Percentiles rank a stretch among this genome's conserved stretches.
Conservation (phyloP, 2,888 invertebrate species). For the Pachliopta kotzebuea region DNA sequence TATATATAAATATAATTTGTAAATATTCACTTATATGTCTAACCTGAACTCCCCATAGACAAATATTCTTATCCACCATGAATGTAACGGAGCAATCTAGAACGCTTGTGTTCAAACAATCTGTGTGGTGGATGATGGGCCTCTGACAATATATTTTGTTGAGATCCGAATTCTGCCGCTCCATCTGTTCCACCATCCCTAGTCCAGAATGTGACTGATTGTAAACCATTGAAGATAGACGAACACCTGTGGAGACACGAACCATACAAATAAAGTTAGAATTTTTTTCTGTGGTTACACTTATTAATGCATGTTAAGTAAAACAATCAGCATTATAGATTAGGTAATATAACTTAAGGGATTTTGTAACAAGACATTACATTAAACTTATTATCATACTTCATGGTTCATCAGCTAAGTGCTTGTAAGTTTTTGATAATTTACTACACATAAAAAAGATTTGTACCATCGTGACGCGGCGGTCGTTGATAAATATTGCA, state of each 20-base stretch:
- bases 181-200: slow-evolving; percentile 46
- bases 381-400: too few species aligned
- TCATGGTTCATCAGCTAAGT: too few species aligned
- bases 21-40: neutral
- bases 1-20: too few species aligned
- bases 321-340: too few species aligned
- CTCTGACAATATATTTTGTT: slow-evolving; percentile 86
- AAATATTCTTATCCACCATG: slow-evolving; percentile 89
- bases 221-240: slow-evolving; percentile 32
- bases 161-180: slow-evolving; percentile 55
- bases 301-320: too few species aligned
- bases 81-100: slow-evolving; percentile 90
- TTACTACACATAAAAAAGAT: too few species aligned
- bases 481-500: slow-evolving; percentile 39
- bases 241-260: slow-evolving; percentile 32
- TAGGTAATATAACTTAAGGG: too few species aligned
- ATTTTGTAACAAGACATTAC: too few species aligned
- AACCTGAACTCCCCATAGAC: slow-evolving; percentile 86
- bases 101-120: slow-evolving; percentile 87
- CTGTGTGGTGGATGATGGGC: slow-evolving; percentile 83
- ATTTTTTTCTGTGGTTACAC: too few species aligned
- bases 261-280: too few species aligned
- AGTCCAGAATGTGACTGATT: slow-evolving; percentile 30
- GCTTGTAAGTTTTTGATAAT: too few species aligned
- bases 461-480: slow-evolving; percentile 47